These are phyloP conservation scores for Pterophyllum scalare DNA, from an alignment of 2,113 vertebrate species.

Conservation along the genomic window DNA sequence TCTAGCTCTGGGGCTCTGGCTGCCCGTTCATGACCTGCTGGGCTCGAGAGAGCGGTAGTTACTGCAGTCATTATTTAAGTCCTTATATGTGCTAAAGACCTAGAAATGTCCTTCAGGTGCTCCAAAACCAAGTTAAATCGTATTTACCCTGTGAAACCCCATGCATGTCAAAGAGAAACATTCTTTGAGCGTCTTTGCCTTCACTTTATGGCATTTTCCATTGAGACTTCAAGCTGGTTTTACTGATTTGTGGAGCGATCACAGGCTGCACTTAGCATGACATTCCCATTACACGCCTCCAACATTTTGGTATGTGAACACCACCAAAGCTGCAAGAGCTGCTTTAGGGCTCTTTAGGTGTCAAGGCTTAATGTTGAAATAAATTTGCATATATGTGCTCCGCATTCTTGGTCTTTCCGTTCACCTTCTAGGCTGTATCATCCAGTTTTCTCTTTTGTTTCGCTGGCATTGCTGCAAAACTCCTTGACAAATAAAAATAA, in stretches of 20 bases:
- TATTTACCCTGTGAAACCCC: neutral
- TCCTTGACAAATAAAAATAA: constrained; percentile 27
- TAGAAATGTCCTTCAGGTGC: constrained; percentile 34
- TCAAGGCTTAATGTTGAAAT: constrained; percentile 15
- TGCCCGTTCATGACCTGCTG: neutral
- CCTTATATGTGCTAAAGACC: constrained; percentile 44
- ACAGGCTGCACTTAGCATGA: constrained; percentile 49
- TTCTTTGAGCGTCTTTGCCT: constrained; percentile 30
- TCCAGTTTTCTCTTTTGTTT: neutral
- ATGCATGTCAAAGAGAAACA: constrained; percentile 21
- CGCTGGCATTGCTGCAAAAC: neutral
- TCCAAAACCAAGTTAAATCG: constrained; percentile 13
- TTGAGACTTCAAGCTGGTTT: constrained; percentile 18
- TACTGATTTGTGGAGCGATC: constrained; percentile 54
- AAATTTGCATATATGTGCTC: constrained; percentile 3
- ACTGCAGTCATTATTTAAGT: constrained; percentile 37
- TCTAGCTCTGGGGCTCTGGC: neutral
- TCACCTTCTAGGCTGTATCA: neutral
- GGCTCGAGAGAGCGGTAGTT: constrained; percentile 20
- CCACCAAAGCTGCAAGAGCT: constrained; percentile 37
- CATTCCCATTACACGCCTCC: constrained; percentile 63
- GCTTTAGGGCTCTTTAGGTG: constrained; percentile 8
- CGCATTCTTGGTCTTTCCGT: neutral
- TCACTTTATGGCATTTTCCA: constrained; percentile 25
- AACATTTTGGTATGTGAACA: constrained; percentile 53